Base-by-base conservation (phyloP, 2,797 vertebrate genomes). In the Enteromius unitaeniatus region DNA sequence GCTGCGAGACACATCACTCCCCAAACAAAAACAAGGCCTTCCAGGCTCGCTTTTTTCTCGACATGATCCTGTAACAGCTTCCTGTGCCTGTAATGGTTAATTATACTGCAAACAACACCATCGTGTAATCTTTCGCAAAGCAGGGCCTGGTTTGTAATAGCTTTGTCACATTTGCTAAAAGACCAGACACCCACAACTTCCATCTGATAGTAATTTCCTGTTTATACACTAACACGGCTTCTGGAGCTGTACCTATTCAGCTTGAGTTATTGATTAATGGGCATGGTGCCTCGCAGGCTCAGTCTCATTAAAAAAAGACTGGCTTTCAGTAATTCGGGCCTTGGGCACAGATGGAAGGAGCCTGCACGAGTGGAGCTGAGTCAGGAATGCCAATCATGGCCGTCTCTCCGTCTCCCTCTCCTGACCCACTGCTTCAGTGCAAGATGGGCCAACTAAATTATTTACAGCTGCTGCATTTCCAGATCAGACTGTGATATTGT, bases 401-500 rank as follows among this genome's bases (percentile, higher is more conserved):
- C 75, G 86, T 92, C 86, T 88, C 85, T 88, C 86, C 87, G 88
- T 85, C 84, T 82, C 88, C 62, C 21, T 82, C 90, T 72, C 13
- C 80, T 83, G 85, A 89, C 90, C 89, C 89, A 23, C 86, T 79
- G 85, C 86, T 90, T 90, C 89, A 88, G 86, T 85, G 87, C 85
- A 87, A 90, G 91, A 91, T 87, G 84, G 90, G 88, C 88, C 79
- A 87, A 90, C 89, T 93, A 91, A 93, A 94, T 95, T 93, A 94
- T 95, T 94, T 76, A 81, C 79, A 9, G 60, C 84, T 67, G 89
- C 91, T 92, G 92, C 91, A 77, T 90, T 91, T 92, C 92, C 89
- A 93, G 93, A 94, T 94, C 93, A 94, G 93, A 94, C 88, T 87
- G 91, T 91, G 91, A 93, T 94, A 93, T 90, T 92, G 93, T 94